Base-by-base conservation (phyloP, 2,797 vertebrate genomes). In the Lagocephalus sceleratus region DNA sequence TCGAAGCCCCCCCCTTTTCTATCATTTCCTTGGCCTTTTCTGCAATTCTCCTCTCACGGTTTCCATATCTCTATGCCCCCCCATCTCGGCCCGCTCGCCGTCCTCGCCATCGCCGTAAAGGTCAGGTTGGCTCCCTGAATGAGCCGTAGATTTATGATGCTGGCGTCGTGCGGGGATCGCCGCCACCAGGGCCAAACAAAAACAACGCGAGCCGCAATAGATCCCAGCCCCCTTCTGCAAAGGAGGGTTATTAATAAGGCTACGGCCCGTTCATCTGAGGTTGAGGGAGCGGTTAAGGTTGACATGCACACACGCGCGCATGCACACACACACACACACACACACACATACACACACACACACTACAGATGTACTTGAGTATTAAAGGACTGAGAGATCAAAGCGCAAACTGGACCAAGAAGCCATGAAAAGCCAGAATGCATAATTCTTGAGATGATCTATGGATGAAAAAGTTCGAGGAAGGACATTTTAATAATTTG, bases 101-200 rank as follows among this genome's bases (percentile, higher is more conserved):
- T 71, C 76, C 66, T 71, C 48, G 8, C 53, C 52, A 58, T 75
- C 74, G 72, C 82, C 48, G 75, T 79, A 87, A 86, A 88, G 85
- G 85, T 89, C 85, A 84, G 82, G 75, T 75, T 73, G 69, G 75
- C 82, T 78, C 83, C 78, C 74, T 83, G 83, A 87, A 87, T 86
- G 83, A 85, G 87, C 83, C 76, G 71, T 72, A 83, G 85, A 88
- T 88, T 87, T 84, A 88, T 87, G 83, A 85, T 77, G 81, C 82
- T 85, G 87, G 78, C 85, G 82, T 82, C 73, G 79, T 73, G 57
- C 60, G 76, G 75, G 83, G 85, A 84, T 85, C 85, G 69, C 76
- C 69, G 71, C 78, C 73, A 84, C 79, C 81, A 75, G 73, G 73
- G 76, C 80, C 83, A 81, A 83, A 83, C 78, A 82, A 83, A 82